Conservation (phyloP, 2,888 invertebrate species). For the Diarsia dahlii region DNA sequence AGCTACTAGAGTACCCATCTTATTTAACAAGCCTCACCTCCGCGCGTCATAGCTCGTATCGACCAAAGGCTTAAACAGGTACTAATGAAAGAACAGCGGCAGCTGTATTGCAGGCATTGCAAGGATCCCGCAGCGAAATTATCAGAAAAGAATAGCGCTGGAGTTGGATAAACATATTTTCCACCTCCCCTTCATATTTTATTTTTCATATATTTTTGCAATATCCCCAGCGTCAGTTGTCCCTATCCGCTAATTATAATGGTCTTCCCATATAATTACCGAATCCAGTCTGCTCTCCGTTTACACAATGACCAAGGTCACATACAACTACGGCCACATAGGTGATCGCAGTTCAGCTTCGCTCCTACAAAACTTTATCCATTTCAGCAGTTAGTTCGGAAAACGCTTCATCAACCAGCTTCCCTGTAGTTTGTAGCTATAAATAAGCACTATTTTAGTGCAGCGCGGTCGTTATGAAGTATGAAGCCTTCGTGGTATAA, state of each 20-base stretch:
- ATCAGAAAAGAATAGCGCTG: too few species aligned
- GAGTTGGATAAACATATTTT: too few species aligned
- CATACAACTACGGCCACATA: neutral
- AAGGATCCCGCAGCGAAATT: too few species aligned
- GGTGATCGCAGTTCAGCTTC: constrained; percentile 23
- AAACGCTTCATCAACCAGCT: constrained; percentile 38
- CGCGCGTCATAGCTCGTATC: neutral
- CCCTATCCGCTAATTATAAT: neutral
- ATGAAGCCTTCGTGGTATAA: constrained; percentile 22
- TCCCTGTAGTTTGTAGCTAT: constrained; percentile 26
- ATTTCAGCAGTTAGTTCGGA: constrained; percentile 36
- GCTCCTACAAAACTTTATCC: constrained; percentile 38
- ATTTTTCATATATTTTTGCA: too few species aligned
- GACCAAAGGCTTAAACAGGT: neutral
- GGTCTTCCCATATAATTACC: neutral
- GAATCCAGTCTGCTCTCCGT: too few species aligned
- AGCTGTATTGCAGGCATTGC: too few species aligned
- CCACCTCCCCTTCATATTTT: too few species aligned
- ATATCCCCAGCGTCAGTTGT: too few species aligned
- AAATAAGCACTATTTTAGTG: constrained; percentile 40
- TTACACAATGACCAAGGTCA: neutral
- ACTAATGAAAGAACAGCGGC: neutral
- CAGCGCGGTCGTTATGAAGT: constrained; percentile 14
- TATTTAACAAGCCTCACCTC: neutral
- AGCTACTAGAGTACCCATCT: neutral